Evolutionary conservation across 2,113 vertebrate species (phyloP), one percentile per base, ranked within the genome.

Genomic region (Eulemur rufifrons): DNA sequence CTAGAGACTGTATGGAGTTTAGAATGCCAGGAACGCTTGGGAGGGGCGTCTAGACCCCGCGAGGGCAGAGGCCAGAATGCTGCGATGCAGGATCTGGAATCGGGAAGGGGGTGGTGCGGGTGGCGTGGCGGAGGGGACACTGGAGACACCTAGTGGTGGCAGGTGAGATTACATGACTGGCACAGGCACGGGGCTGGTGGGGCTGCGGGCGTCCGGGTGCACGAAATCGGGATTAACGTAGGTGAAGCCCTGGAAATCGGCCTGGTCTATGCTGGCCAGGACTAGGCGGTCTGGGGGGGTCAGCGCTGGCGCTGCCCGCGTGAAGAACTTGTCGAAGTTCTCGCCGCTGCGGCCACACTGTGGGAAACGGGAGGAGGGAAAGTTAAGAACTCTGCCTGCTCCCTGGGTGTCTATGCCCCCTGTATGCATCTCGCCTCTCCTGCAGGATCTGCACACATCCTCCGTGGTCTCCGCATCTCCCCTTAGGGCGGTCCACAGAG

Each of bases 271-370:
- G 80, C 98, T 99, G n/a, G 99, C 99, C 29, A 99, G 98, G 18
- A 99, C 98, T 27, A 99, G 98, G 17, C 99, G 99, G 97, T 99
- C 99, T 2, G 99, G 99, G 3, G 99, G 99, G 2, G 99, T 99
- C 95, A 99, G 98, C 1, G 97, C 99, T 0, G 99, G 98, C 1
- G 99, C 98, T 34, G 99, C 99, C 12, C 98, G 98, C 0, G 99
- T 99, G 98, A 99, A 99, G 98, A 99, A 99, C 95, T 99, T 99
- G 98, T 99, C 99, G 52, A 99, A 99, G 96, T 99, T 99, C 98
- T 99, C 99, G 0, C 99, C 99, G 74, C 99, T 99, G 89, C 94
- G 99, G 21, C 99, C 99, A 64, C 99, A 99, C 99, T 99, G 97
- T 42, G 94, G 95, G 54, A 84, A 50, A 27, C 0, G 14, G 1